Conservation (phyloP, 23 tunicate genomes). For the Halocynthia roretzi region DNA sequence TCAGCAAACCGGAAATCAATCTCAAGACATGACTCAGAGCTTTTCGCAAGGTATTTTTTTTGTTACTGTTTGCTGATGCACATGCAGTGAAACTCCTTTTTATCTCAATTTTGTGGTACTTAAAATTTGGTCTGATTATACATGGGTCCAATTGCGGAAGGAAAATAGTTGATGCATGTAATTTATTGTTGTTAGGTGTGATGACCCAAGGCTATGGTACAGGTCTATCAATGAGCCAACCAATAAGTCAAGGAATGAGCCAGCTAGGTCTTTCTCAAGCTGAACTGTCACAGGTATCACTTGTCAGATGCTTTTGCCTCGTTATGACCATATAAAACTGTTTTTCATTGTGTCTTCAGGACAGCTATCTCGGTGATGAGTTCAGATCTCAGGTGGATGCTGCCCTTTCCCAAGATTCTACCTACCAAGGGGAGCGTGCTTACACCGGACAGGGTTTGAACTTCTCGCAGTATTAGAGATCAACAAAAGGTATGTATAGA, state of each 20-base stretch:
- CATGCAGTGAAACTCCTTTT: no score
- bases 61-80: background rate
- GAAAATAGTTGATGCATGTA: no score
- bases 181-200: slow-evolving; percentile 34
- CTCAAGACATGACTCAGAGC: slow-evolving; percentile 97
- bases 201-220: slow-evolving; percentile 84
- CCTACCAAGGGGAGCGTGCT: slow-evolving; percentile 98
- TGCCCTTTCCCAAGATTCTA: slow-evolving; percentile 89
- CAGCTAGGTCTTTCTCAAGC: slow-evolving; percentile 93
- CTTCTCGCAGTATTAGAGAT: slow-evolving; percentile 88
- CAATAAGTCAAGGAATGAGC: slow-evolving; percentile 96
- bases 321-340: background rate
- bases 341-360: slow-evolving; percentile 40
- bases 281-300: slow-evolving; percentile 81
- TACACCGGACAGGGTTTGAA: slow-evolving; percentile 84
- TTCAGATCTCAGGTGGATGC: slow-evolving; percentile 97
- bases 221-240: slow-evolving; percentile 87
- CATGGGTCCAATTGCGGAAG: no score
- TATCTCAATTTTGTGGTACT: no score
- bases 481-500: background rate
- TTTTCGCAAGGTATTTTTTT: slow-evolving; percentile 77
- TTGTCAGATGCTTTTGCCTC: no score
- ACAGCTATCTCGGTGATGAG: slow-evolving; percentile 94
- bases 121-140: no score
- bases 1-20: slow-evolving; percentile 53